Evolutionary conservation across 2,797 vertebrate genomes (phyloP), one percentile per base, ranked within the genome.

Genomic region (Mus caroli): DNA sequence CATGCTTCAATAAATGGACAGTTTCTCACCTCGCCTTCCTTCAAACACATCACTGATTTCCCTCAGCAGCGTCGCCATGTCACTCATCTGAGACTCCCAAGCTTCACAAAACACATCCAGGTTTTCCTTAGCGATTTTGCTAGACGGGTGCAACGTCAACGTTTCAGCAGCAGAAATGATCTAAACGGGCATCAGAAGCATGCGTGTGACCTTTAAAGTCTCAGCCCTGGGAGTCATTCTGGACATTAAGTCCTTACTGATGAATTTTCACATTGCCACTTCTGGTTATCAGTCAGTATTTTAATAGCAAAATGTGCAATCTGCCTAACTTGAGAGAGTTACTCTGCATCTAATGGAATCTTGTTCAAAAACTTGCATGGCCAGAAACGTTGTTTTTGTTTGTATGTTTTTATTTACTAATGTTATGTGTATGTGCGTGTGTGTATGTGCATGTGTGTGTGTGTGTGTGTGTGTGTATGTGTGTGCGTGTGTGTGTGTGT

Each of bases 101-200:
- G 99, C 99, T 98, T 99, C 99, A 8, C 99, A 99, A 98, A 99
- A 99, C 64, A 99, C 99, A 85, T 99, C 99, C 93, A 99, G 98
- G 98, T 99, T 99, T 98, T 99, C 99, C 98, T 99, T 99, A 50
- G 99, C 99, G 67, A 99, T 99, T 98, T 99, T 99, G 97, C 99
- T 99, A 97, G 99, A 99, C 1, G 99, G 99, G 98, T 99, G 99
- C 26, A 99, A 98, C 34, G 99, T 99, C 97, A 99, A 92, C 0
- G 99, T 99, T 98, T 99, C 99, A 87, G 99, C 99, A 76, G 99
- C 99, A 5, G 99, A 99, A 98, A 99, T 99, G 96, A 99, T 99
- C 99, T 99, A 97, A 85, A 50, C 10, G 12, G 50, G 50, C 9
- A 50, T 50, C 50, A 50, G 50, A 50, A 2, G 50, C 24, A 84